Base-by-base conservation (phyloP, 2,888 invertebrate species). In the Rugalucina vietnamica region DNA sequence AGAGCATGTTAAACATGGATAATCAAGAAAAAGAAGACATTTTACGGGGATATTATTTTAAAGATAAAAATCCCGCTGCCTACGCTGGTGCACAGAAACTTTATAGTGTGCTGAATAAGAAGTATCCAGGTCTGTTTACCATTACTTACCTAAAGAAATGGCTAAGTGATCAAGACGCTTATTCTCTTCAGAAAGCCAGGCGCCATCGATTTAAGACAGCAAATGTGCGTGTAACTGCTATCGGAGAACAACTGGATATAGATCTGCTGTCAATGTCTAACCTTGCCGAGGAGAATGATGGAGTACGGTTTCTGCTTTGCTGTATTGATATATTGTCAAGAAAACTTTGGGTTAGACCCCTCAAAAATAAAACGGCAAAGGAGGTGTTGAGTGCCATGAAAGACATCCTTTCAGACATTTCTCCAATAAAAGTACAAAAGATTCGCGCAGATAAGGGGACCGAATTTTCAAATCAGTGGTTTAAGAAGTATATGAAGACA, bases 291-390 rank as follows among this genome's bases (percentile, higher is more conserved):
- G 80, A 84, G 4, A 87, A 84, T 29, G 78, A 77, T 76, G 82
- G 82, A 14, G 75, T 84, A 29, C 70, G 79, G 21, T 85, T 80
- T 80, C 24, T 84, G 54, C 69, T 87, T 27, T 81, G 57, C 57
- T 82, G 71, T 1, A 80, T 87, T 54, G 84, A 87, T 36, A 82
- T 84, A 29, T 71, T 84, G 8, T 74, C 77, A n/a, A 79, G 84
- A 70, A 74, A 81, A 60, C 77, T 87, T 4, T 79, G 84, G 74
- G 74, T 87, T 14, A 54, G 74, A 73, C 81, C 81, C 24, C 39
- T 85, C 39, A 76, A 79, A 83, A 70, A 82, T 60, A 80, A 73
- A n/a, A 57, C 29, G 18, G 82, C 71, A 1, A 79, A 79, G 27
- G 43, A 29, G 12, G 78, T 82, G 21, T 57, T 82, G 24, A 78